Base-by-base conservation (phyloP, 1,140 invertebrate species). In the Aphidius ervi region DNA sequence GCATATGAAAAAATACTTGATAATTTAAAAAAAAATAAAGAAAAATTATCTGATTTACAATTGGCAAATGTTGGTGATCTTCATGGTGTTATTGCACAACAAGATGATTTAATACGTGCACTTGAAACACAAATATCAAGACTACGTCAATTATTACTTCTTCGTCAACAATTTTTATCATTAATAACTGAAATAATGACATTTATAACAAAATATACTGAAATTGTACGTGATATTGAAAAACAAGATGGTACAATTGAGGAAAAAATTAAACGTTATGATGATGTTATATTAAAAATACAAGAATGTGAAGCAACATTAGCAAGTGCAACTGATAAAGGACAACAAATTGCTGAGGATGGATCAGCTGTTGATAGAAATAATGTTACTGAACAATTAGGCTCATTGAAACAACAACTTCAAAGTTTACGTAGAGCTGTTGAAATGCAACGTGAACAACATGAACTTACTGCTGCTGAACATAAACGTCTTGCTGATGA, bases 271-370 rank as follows among this genome's bases (percentile, higher is more conserved):
- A 89, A 91, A 66, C 87, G 88, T 61, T 96, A 95, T 66, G 88
- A 94, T 73, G 89, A 93, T 66, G 86, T 90, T 0, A 91, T 92
- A 64, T 70, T 85, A 0, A 92, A 92, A 70, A 93, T 93, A 49
- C 91, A 93, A 77, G 89, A 92, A 70, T 93, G 90, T 73, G 93
- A 97, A 73, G 93, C 91, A n/a, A 81, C 89, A 8, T 74, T 96
- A 7, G 89, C 91, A 1, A 87, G 89, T 23, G 92, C 94, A 0
- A 88, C 87, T 23, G 94, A 97, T 68, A 96, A 95, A 78, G 94
- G 93, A 1, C 90, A 93, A 71, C 91, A 93, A 73, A 95, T 97
- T 37, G 90, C 91, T 7, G 86, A 87, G 1, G 94, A 97, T 78
- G 91, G 93, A 45, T 88, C 91, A 9, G 86, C 88, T 0, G 88